Evolutionary conservation across 2,888 invertebrate genomes (phyloP).

Genomic region (Metalampra italica): DNA sequence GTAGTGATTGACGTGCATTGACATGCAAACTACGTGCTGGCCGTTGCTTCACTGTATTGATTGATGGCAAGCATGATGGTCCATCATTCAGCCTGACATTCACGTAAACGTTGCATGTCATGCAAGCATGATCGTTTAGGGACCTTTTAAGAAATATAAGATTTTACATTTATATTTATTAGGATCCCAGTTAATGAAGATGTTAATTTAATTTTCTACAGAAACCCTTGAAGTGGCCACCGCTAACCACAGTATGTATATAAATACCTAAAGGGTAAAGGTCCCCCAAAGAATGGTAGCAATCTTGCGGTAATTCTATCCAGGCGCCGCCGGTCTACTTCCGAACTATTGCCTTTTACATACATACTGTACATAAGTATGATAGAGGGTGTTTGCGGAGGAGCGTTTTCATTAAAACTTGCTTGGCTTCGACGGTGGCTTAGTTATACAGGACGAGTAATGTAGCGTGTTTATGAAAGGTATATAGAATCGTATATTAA

Average conservation of each 20-base stretch:
- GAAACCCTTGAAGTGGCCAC: neutral
- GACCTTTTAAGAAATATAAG: too few relatives aligned
- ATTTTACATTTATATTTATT: too few relatives aligned
- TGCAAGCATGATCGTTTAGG: too few relatives aligned
- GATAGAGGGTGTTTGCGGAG: slow-evolving; percentile 26
- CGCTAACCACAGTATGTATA: neutral
- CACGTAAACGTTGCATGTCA: too few relatives aligned
- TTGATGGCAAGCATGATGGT: too few relatives aligned
- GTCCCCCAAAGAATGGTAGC: slow-evolving; percentile 26
- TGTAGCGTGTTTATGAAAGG: neutral
- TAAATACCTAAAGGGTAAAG: slow-evolving; percentile 5
- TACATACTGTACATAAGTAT: neutral
- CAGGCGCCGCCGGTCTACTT: slow-evolving; percentile 13
- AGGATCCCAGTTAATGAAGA: neutral
- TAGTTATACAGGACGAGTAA: neutral
- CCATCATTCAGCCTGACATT: too few relatives aligned
- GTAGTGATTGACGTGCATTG: too few relatives aligned
- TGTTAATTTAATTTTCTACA: slow-evolving; percentile 1
- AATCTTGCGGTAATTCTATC: slow-evolving; percentile 32
- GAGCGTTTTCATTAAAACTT: slow-evolving; percentile 71
- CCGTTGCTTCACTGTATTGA: too few relatives aligned
- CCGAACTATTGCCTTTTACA: slow-evolving; percentile 2
- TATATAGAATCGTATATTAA: too few relatives aligned
- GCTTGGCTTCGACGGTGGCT: slow-evolving; percentile 42
- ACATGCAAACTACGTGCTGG: too few relatives aligned